phyloP scores from a whole-genome alignment of 1,140 invertebrate genomes.

The Penaeus indicus region DNA sequence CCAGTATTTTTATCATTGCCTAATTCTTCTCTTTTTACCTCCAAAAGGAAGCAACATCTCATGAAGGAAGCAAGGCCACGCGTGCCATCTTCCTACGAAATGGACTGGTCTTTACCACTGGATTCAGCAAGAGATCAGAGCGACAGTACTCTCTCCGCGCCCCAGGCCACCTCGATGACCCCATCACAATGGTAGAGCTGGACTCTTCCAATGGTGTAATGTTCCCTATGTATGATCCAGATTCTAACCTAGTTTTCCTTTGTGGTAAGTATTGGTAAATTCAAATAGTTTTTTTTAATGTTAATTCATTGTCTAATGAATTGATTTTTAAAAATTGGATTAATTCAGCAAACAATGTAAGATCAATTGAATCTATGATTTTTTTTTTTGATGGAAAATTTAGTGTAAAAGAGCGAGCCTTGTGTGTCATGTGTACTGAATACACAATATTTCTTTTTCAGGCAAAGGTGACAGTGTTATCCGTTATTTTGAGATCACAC shows the following conservation, averaged over 20 bases:
- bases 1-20: background rate
- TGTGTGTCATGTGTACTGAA: background rate
- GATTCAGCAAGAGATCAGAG: slow-evolving; percentile 97
- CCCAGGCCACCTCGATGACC: slow-evolving; percentile 88
- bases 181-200: slow-evolving; percentile 94
- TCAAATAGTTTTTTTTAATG: background rate
- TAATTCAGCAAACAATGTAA: too few relatives aligned
- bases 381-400: too few relatives aligned
- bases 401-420: too few relatives aligned
- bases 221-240: slow-evolving; percentile 97
- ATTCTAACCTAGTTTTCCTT: slow-evolving; percentile 95
- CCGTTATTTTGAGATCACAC: slow-evolving; percentile 90
- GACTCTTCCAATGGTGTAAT: slow-evolving; percentile 98
- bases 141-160: slow-evolving; percentile 93
- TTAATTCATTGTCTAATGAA: too few relatives aligned
- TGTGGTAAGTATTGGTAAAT: slow-evolving; percentile 88
- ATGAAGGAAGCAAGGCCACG: slow-evolving; percentile 96
- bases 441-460: slow-evolving; percentile 27
- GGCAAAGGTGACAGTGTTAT: slow-evolving; percentile 80
- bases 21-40: slow-evolving; percentile 1
- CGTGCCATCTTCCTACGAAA: slow-evolving; percentile 89
- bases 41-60: slow-evolving; percentile 85
- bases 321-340: too few relatives aligned
- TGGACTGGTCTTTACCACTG: slow-evolving; percentile 95
- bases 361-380: too few relatives aligned